These are phyloP conservation scores for Oplegnathus fasciatus DNA, from an alignment of 2,113 vertebrate genomes.

Conservation along the genomic window DNA sequence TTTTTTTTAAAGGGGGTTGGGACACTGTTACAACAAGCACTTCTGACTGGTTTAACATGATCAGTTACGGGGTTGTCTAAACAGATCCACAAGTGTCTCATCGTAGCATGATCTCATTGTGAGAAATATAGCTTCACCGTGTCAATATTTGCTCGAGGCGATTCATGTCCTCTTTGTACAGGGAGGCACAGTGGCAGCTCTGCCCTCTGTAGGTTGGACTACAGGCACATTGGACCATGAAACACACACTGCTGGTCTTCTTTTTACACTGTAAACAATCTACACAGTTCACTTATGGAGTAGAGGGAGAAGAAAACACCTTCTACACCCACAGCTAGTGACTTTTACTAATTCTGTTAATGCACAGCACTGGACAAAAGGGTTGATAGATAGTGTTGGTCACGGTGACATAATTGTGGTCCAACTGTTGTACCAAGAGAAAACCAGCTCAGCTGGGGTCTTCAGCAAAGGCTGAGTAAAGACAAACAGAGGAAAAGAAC, in stretches of 20 bases:
- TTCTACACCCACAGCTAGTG: not conserved
- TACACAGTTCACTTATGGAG: not conserved
- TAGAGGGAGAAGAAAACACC: not conserved
- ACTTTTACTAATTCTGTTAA: constrained; percentile 10
- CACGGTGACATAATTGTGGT: not conserved
- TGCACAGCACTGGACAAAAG: not conserved
- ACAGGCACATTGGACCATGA: not conserved
- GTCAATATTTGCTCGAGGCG: constrained; percentile 70
- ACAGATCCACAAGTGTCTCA: constrained; percentile 4
- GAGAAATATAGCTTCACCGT: constrained; percentile 63
- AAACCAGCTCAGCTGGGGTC: not conserved
- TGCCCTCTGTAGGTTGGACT: constrained; percentile 5
- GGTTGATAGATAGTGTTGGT: not conserved
- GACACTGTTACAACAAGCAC: not conserved
- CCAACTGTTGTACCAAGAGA: not conserved
- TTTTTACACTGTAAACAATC: constrained; percentile 7
- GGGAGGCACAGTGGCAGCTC: constrained; percentile 24
- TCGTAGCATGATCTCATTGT: constrained; percentile 59
- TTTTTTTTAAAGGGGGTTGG: not conserved
- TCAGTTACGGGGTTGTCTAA: not conserved
- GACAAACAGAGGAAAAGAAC: not conserved
- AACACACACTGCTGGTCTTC: not conserved
- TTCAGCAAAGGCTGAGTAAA: not conserved
- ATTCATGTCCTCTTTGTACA: constrained; percentile 22
- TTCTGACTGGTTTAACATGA: constrained; percentile 19